Conservation (phyloP, 2,797 vertebrate genomes). For the Menidia menidia region DNA sequence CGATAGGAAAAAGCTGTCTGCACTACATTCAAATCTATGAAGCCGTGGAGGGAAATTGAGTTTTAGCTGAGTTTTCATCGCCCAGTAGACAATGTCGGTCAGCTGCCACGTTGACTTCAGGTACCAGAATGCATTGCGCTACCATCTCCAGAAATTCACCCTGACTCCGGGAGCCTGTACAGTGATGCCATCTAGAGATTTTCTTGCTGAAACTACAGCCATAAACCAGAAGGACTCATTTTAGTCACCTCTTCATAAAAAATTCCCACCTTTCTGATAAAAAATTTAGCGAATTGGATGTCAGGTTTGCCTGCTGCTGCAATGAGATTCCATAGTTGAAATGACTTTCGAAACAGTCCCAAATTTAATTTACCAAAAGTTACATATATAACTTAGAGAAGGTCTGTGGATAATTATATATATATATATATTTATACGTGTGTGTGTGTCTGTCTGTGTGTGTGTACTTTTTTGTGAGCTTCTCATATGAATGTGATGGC, state of each 20-base stretch:
- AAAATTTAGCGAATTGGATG: too few relatives aligned
- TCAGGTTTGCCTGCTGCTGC: too few relatives aligned
- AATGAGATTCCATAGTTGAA: background rate
- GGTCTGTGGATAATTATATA: too few relatives aligned
- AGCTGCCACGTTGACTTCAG: conserved; percentile 42
- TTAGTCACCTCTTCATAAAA: background rate
- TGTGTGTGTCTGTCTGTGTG: too few relatives aligned
- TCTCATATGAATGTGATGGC: conserved; percentile 53
- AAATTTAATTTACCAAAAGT: too few relatives aligned
- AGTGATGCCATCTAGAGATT: conserved; percentile 59
- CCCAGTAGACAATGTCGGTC: fast-evolving
- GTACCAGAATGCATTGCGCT: conserved; percentile 68
- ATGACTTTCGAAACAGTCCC: too few relatives aligned
- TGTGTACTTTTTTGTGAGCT: too few relatives aligned
- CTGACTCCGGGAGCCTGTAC: background rate
- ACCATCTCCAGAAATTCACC: fast-evolving
- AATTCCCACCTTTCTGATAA: too few relatives aligned
- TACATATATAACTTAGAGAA: too few relatives aligned
- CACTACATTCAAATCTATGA: conserved; percentile 61
- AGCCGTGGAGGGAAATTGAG: conserved; percentile 77
- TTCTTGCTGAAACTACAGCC: conserved; percentile 19
- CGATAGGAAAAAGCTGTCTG: conserved; percentile 67
- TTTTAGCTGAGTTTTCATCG: conserved; percentile 21
- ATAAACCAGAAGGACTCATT: too few relatives aligned
- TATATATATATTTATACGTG: too few relatives aligned